A percentile compares a stretch with the other conserved stretches of the same genome.
These are phyloP conservation scores for Harpalus rufipes DNA, from an alignment of 2,888 invertebrate species.

Conservation along the genomic window DNA sequence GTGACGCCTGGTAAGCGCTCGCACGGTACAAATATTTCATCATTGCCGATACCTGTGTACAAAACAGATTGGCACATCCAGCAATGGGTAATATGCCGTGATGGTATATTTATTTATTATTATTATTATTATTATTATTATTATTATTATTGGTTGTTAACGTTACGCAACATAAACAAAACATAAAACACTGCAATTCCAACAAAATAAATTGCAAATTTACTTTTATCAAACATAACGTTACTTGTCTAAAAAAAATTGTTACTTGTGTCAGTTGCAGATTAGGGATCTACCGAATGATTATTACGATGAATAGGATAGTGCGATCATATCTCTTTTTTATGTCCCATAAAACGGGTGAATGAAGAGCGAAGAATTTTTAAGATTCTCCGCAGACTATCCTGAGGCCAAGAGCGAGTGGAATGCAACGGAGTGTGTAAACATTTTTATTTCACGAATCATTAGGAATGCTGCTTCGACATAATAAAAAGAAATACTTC, in stretches of 20 bases:
- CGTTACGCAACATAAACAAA: too few species aligned
- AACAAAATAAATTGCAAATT: conserved; percentile 27
- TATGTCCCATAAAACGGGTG: conserved; percentile 36
- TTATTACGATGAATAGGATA: conserved; percentile 21
- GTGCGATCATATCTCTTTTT: conserved; percentile 19
- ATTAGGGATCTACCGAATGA: not conserved
- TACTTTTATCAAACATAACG: conserved; percentile 32
- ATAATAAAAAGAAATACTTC: conserved; percentile 53
- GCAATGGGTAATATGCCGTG: too few species aligned
- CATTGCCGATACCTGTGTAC: too few species aligned
- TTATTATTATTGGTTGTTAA: too few species aligned
- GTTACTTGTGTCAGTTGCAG: too few species aligned
- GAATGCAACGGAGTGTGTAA: conserved; percentile 35
- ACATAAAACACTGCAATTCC: too few species aligned
- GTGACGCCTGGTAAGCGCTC: too few species aligned
- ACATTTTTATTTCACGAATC: conserved; percentile 53
- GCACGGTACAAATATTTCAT: too few species aligned
- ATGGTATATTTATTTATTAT: too few species aligned
- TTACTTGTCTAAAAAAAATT: too few species aligned
- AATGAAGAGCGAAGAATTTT: conserved; percentile 10
- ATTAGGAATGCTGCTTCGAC: conserved; percentile 49
- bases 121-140: too few species aligned
- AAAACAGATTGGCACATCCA: too few species aligned
- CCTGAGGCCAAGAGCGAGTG: conserved; percentile 11
- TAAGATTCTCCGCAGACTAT: conserved; percentile 7